Conservation (phyloP, 2,797 vertebrate genomes). For the Rhinophrynus dorsalis region DNA sequence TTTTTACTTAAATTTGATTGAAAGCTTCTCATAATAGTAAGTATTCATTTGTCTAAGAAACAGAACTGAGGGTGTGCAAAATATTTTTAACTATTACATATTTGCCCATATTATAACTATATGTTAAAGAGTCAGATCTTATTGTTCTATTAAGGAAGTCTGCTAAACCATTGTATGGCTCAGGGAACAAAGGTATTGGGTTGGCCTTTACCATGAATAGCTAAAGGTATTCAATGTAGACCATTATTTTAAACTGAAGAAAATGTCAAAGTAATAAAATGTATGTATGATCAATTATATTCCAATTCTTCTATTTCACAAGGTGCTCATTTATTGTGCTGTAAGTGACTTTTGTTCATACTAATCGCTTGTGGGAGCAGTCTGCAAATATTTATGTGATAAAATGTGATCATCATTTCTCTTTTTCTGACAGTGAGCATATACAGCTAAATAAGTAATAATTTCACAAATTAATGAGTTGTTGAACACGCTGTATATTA, state of each 20-base stretch:
- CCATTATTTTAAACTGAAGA: not conserved
- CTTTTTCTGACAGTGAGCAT: conserved; percentile 34
- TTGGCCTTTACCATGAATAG: not conserved
- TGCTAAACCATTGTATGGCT: no score
- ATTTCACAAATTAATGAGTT: conserved; percentile 46
- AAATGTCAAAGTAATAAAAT: not conserved
- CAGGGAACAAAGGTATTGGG: not conserved
- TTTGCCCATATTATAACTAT: no score
- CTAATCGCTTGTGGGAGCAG: conserved; percentile 34
- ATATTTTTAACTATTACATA: no score
- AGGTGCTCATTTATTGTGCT: conserved; percentile 4
- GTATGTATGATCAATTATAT: conserved; percentile 27
- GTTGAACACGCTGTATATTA: conserved; percentile 34
- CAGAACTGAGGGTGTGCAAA: no score
- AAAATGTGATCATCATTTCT: conserved; percentile 26
- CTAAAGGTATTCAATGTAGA: not conserved
- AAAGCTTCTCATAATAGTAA: no score
- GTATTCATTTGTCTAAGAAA: no score
- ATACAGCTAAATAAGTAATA: conserved; percentile 38
- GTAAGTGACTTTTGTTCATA: conserved; percentile 21
- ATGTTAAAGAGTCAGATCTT: no score
- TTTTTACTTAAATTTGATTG: no score
- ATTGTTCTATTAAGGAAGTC: no score
- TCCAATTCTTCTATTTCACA: conserved; percentile 16
- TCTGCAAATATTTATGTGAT: conserved; percentile 42